phyloP scores from a whole-genome alignment of 2,797 vertebrate genomes.

The Myotis myotis region DNA sequence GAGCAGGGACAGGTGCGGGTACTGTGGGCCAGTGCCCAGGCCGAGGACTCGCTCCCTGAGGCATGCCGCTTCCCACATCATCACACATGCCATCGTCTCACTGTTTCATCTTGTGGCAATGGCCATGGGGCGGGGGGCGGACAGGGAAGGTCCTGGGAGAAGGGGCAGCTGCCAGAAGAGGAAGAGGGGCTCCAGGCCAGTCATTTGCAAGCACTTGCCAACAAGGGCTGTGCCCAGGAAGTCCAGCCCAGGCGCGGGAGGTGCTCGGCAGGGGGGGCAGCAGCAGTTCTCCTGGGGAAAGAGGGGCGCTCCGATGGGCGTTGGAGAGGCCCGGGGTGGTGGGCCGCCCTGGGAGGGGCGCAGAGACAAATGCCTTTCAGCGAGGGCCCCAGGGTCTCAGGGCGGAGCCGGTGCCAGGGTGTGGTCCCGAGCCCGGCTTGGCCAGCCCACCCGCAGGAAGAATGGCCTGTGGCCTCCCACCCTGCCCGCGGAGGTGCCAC shows the following conservation, averaged over 20 bases:
- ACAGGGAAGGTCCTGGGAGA: neutral
- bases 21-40: neutral
- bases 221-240: neutral
- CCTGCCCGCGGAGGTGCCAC: neutral
- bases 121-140: rapidly evolving
- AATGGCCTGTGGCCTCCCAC: neutral
- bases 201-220: neutral
- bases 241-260: too few relatives aligned
- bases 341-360: neutral
- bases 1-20: neutral
- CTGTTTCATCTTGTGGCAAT: neutral
- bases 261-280: neutral
- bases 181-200: neutral
- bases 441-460: constrained; percentile 24
- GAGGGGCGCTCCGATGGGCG: neutral
- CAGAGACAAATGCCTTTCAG: neutral
- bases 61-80: neutral
- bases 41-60: rapidly evolving
- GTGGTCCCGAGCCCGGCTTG: neutral
- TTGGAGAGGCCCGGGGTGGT: rapidly evolving
- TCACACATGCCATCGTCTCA: neutral
- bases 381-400: neutral
- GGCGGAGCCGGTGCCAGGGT: neutral
- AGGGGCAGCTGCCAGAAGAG: neutral
- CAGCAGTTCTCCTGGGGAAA: neutral